A percentile compares a stretch with the other conserved stretches of the same genome.
phyloP scores from a whole-genome alignment of 2,113 vertebrate genomes.

The Cyanoliseus patagonus region DNA sequence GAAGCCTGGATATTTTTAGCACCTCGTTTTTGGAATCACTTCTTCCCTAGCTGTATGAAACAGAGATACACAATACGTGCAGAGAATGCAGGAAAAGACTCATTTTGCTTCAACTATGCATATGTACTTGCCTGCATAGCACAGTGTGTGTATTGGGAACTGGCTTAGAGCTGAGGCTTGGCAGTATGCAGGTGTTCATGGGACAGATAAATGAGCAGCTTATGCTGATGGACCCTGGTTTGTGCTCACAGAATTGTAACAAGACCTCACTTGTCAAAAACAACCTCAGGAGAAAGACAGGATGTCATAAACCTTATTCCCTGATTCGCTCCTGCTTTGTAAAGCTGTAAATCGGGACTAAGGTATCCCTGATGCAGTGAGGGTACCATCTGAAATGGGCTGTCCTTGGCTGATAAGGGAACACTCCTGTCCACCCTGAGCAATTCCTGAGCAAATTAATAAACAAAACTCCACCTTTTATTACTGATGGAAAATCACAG shows the following conservation, averaged over 20 bases:
- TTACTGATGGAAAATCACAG: not conserved
- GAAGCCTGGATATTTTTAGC: constrained; percentile 40
- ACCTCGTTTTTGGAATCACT: constrained; percentile 49
- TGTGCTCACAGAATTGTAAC: not conserved
- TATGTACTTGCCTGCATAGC: not conserved
- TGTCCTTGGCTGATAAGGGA: not conserved
- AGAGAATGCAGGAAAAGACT: constrained; percentile 18
- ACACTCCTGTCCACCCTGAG: not conserved
- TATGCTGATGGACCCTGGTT: not conserved
- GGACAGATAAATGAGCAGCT: constrained; percentile 21
- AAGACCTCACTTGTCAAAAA: not conserved
- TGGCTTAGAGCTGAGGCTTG: constrained; percentile 49
- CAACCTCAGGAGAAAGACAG: not conserved
- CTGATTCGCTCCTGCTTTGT: not conserved
- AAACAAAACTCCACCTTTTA: not conserved
- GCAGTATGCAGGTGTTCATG: not conserved
- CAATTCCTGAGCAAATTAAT: not conserved
- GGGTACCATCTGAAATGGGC: not conserved
- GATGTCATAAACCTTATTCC: not conserved
- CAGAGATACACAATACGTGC: constrained; percentile 42
- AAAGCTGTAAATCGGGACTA: not conserved
- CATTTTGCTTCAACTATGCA: not conserved
- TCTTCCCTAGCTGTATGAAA: not conserved
- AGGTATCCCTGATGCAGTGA: not conserved
- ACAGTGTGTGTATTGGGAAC: constrained; percentile 23